Conservation (phyloP, 1,140 invertebrate genomes). For the Laupala kohalensis region DNA sequence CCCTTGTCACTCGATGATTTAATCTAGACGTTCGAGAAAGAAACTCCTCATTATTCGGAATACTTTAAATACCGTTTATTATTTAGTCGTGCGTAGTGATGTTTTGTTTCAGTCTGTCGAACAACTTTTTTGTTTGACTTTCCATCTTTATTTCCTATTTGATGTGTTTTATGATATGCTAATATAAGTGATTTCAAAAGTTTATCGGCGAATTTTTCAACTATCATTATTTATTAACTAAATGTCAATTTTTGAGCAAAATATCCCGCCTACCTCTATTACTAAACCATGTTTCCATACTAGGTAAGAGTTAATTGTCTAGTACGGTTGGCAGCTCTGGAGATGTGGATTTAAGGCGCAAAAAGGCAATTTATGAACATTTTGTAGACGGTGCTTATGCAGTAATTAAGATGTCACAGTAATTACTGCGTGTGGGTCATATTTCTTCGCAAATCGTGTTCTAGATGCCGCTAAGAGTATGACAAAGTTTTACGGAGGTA, state of each 20-base stretch:
- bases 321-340: too few species aligned
- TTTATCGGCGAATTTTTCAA: background rate
- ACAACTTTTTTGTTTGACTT: too few species aligned
- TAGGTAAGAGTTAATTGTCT: too few species aligned
- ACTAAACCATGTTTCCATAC: too few species aligned
- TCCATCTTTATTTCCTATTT: too few species aligned
- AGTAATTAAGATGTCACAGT: background rate
- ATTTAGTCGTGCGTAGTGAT: too few species aligned
- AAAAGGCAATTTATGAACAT: background rate
- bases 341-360: background rate
- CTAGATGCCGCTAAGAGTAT: background rate
- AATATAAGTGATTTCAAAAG: background rate
- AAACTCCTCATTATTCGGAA: too few species aligned
- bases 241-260: background rate
- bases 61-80: too few species aligned
- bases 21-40: too few species aligned
- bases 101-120: too few species aligned
- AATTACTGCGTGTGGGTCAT: background rate
- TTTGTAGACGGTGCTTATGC: background rate
- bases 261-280: background rate
- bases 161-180: too few species aligned
- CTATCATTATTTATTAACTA: background rate
- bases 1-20: too few species aligned
- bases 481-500: background rate
- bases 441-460: background rate